phyloP scores from a whole-genome alignment of 2,113 vertebrate genomes.

The Crocuta crocuta region DNA sequence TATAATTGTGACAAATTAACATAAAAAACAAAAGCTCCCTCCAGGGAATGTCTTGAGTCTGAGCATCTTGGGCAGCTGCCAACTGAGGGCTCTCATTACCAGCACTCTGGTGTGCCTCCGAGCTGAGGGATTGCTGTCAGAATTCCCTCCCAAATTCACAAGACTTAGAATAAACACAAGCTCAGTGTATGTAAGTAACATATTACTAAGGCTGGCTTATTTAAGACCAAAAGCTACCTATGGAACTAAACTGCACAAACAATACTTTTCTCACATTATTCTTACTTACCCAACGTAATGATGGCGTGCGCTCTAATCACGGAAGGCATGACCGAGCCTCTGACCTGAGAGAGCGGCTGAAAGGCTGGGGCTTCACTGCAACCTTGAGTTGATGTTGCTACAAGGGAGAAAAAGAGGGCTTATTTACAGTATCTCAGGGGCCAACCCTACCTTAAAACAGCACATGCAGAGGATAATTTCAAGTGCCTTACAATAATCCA shows the following conservation, averaged over 20 bases:
- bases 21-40: neutral
- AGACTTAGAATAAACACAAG: neutral
- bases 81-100: neutral
- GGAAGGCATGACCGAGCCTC: slow-evolving; percentile 88
- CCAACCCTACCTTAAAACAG: neutral
- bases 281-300: slow-evolving; percentile 93
- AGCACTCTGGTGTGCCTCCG: neutral
- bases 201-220: neutral
- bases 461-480: neutral
- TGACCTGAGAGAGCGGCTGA: slow-evolving; percentile 89
- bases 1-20: neutral
- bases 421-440: neutral
- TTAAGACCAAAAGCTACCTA: neutral
- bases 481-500: slow-evolving; percentile 84
- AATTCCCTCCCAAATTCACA: neutral
- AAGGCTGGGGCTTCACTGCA: slow-evolving; percentile 81
- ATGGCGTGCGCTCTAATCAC: slow-evolving; percentile 94
- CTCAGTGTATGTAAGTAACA: neutral
- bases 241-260: neutral
- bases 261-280: neutral
- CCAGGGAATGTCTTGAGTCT: neutral
- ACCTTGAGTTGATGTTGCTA: slow-evolving; percentile 57
- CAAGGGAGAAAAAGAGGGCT: neutral
- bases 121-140: neutral
- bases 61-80: neutral